Evolutionary conservation across 2,113 vertebrate genomes (phyloP).

Genomic region (Agapornis roseicollis): DNA sequence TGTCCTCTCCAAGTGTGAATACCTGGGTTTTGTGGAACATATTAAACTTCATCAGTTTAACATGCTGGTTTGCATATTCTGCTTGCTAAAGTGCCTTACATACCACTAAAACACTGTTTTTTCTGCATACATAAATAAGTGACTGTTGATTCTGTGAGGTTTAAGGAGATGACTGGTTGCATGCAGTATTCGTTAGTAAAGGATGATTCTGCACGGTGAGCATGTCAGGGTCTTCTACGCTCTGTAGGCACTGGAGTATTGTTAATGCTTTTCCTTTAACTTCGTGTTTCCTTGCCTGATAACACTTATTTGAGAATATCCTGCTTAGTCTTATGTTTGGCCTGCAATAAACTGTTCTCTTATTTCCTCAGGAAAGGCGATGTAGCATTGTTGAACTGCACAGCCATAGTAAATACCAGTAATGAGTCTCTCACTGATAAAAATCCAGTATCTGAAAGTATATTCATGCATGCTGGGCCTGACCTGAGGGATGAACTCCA

Average conservation of each 20-base stretch:
- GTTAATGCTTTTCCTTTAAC: background rate
- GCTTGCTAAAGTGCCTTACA: background rate
- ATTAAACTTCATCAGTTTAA: background rate
- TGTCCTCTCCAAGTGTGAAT: background rate
- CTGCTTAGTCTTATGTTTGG: background rate
- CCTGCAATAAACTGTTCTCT: background rate
- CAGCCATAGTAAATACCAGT: constrained; percentile 93
- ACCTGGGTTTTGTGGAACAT: background rate
- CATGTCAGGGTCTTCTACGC: rapidly evolving
- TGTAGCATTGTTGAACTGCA: constrained; percentile 90
- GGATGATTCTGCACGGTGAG: background rate
- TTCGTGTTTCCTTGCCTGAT: background rate
- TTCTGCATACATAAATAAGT: background rate
- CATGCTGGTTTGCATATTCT: background rate
- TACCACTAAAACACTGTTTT: background rate
- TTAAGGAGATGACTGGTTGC: background rate
- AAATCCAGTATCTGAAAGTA: constrained; percentile 90
- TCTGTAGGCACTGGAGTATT: background rate
- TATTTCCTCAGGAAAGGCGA: constrained; percentile 83
- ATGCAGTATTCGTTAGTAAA: background rate
- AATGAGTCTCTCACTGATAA: constrained; percentile 95
- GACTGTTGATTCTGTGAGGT: background rate
- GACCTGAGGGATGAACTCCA: constrained; percentile 91
- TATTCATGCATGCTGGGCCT: constrained; percentile 88
- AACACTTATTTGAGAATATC: background rate